Evolutionary conservation across 2,113 vertebrate genomes (phyloP), one percentile per base, ranked within the genome.

Genomic region (Sorex fumeus): DNA sequence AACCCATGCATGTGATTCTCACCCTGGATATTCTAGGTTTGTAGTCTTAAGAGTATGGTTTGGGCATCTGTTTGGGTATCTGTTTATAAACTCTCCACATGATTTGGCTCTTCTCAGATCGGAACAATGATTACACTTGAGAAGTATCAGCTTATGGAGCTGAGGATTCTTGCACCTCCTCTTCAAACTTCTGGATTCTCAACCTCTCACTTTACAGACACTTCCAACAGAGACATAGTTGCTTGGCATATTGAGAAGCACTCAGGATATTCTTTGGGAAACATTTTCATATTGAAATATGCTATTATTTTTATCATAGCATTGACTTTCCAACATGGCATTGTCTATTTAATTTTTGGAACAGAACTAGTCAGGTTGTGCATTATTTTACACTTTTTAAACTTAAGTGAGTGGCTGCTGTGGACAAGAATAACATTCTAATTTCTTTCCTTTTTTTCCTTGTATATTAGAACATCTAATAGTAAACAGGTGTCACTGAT

Each of bases 101-200:
- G 36, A 83, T 57, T 83, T 67, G 57, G 2, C 3, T 67, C 3
- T 87, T n/a, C 47, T 50, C 43, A 45, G 16, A 34, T 70, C 6
- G 47, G 32, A 87, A 50, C 13, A 47, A 19, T 1, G 75, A 47
- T 9, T 89, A 3, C 6, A 67, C 66, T 72, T 84, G 16, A 25
- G 12, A 92, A 36, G 5, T 89, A 79, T 25, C 7, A 67, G 40
- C 18, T 64, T 36, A 47, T 27, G 8, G 36, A 15, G 8, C 16
- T 72, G 13, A 28, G 23, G 8, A 34, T 19, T 28, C 25, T 40
- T 45, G 11, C 28, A 8, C 45, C 67, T 3, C 12, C 5, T 25
- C 40, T 76, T 77, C 18, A 70, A 21, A 43, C 23, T 83, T 83
- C 40, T 87, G 27, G 21, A 71, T 71, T 93, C 27, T 88, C 40